phyloP scores from a whole-genome alignment of 2,113 vertebrate genomes.

The Ptilonorhynchus violaceus region DNA sequence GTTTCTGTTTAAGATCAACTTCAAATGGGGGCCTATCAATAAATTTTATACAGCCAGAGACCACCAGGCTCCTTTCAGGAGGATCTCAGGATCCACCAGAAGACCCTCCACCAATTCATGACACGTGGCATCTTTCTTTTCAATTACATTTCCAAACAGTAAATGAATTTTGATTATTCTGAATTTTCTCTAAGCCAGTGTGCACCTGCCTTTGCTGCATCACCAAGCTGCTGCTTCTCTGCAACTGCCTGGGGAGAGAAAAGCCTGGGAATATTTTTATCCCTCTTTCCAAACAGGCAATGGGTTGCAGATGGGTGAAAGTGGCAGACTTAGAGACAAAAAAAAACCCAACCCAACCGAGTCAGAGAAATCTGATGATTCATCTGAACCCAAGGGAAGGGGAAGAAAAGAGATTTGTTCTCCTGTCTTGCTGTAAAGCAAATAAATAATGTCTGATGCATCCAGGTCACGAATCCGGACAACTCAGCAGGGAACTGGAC shows the following conservation, averaged over 20 bases:
- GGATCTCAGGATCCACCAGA: background rate
- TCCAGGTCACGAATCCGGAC: background rate
- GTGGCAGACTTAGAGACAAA: background rate
- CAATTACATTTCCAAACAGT: background rate
- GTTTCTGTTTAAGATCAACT: background rate
- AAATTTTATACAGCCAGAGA: background rate
- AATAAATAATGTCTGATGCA: background rate
- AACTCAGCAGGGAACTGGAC: background rate
- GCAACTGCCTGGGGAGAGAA: background rate
- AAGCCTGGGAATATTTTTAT: background rate
- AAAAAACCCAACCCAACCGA: background rate
- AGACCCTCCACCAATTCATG: background rate
- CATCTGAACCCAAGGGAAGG: background rate
- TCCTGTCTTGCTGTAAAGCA: background rate
- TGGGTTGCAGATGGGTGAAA: background rate
- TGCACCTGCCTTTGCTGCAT: background rate
- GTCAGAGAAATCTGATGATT: background rate
- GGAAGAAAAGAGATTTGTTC: background rate
- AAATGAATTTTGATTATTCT: background rate
- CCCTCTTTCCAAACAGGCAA: background rate
- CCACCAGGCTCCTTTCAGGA: background rate
- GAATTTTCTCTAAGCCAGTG: background rate
- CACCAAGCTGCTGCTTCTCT: background rate
- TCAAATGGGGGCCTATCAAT: background rate
- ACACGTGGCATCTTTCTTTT: background rate